Evolutionary conservation across 53 echinoderm and acorn worm genomes (phyloP), one percentile per base, ranked within the genome.

Genomic region (Apostichopus leukothele): DNA sequence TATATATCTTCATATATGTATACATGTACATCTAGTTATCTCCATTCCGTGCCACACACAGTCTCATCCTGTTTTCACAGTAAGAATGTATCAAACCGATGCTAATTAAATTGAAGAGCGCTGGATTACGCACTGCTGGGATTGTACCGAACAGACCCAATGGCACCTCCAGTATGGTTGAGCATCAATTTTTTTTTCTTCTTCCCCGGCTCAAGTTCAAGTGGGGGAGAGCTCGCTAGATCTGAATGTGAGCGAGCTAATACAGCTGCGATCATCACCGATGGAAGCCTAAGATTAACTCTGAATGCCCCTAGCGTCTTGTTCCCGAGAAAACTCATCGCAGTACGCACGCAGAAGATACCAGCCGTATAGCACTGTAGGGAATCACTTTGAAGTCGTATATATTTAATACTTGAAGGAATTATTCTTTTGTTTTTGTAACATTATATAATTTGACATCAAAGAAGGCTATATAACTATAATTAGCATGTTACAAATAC

Each of bases 81-180:
- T 39, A 71, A 7, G 11, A 54, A 54, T 57, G 81, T 81, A 81
- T 81, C 81, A 81, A 81, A 20, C 5, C 55, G 11, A 77, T 18
- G 81, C 81, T 81, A 81, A 81, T 81, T 81, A 81, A 81, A 81
- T 81, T 81, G 81, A 54, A 25, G 18, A 22, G 81, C 7, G 5
- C 21, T 57, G 81, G 22, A 54, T 54, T 81, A 54, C 23, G 22
- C 53, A 59, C 81, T 51, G 59, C 81, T 81, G 81, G 25, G 81
- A 20, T 81, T 81, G 55, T 81, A 54, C 10, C 50, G 21, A 22
- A 59, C 81, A 81, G 81, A 81, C 81, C 81, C 18, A 81, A 22
- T 54, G 81, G 81, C 81, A 81, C 81, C 81, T 53, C 55, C 1
- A 23, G 14, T 1, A 52, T 81, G 59, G 23, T n/a, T 1, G 71